Percentiles rank a stretch among this genome's conserved stretches.
Evolutionary conservation across 2,113 vertebrate genomes (phyloP).

Genomic region (Kobus ellipsiprymnus): DNA sequence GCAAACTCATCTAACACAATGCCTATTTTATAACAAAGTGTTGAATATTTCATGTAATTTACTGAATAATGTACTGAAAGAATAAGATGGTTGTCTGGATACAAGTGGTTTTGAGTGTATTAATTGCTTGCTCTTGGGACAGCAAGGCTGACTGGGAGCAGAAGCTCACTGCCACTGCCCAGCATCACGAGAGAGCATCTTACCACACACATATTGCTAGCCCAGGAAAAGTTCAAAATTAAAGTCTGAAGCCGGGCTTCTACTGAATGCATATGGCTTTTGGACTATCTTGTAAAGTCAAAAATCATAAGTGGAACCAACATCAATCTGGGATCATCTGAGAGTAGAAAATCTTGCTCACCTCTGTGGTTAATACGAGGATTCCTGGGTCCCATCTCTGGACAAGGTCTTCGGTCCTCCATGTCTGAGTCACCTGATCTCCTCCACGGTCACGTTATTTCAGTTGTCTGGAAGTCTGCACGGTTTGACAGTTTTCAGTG

Average conservation of each 20-base stretch:
- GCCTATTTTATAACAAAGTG: background rate
- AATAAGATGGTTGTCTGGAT: background rate
- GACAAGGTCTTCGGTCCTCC: constrained; percentile 60
- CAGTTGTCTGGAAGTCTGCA: constrained; percentile 6
- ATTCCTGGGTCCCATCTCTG: constrained; percentile 23
- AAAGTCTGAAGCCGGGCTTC: background rate
- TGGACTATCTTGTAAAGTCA: background rate
- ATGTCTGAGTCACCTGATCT: constrained; percentile 44
- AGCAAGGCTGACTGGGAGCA: background rate
- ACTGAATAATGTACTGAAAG: background rate
- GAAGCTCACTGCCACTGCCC: background rate
- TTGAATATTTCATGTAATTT: background rate
- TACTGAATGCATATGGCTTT: background rate
- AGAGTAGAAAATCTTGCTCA: constrained; percentile 9
- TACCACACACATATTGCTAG: background rate
- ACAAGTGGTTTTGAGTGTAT: background rate
- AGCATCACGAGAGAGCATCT: background rate
- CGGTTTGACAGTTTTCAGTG: background rate
- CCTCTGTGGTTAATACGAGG: constrained; percentile 57
- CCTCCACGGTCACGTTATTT: background rate
- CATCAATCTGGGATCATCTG: background rate
- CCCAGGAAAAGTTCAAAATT: background rate
- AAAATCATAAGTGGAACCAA: background rate
- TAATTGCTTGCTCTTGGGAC: background rate
- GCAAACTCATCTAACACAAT: background rate